Conservation (phyloP, 2,888 invertebrate genomes). For the Hedya salicella region DNA sequence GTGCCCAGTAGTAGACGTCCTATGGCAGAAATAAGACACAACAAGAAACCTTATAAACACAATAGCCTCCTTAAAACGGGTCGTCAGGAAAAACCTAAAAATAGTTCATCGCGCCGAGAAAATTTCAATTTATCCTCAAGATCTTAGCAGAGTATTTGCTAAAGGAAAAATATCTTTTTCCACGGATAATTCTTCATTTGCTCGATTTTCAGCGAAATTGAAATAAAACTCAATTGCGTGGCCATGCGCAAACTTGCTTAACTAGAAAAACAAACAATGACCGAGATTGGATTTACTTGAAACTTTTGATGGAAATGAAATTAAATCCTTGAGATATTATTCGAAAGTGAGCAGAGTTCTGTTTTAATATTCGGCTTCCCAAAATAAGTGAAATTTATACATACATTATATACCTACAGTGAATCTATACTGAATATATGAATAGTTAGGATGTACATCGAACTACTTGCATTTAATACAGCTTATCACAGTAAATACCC, state of each 20-base stretch:
- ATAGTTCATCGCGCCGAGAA: neutral
- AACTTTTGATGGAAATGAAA: constrained; percentile 56
- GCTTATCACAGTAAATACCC: too few species aligned
- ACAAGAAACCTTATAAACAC: too few species aligned
- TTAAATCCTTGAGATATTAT: constrained; percentile 40
- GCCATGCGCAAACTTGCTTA: constrained; percentile 54
- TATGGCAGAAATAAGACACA: too few species aligned
- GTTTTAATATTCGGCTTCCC: neutral
- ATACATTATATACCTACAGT: too few species aligned
- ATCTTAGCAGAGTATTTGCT: constrained; percentile 4
- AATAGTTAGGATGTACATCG: too few species aligned
- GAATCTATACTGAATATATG: too few species aligned
- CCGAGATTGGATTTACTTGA: constrained; percentile 51
- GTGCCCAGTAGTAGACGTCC: too few species aligned
- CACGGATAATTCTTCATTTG: constrained; percentile 12
- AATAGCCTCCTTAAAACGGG: too few species aligned
- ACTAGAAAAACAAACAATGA: constrained; percentile 58
- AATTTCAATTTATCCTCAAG: neutral
- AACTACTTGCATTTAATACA: too few species aligned
- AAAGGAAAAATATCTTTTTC: constrained; percentile 24
- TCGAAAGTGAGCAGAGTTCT: constrained; percentile 15
- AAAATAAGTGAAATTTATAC: neutral
- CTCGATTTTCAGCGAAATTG: constrained; percentile 51
- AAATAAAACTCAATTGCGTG: constrained; percentile 54
- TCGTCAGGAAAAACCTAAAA: too few species aligned